Percentiles rank a stretch among this genome's conserved stretches.
Conservation (phyloP, 2,797 vertebrate species). For the Lepilemur septentrionalis region DNA sequence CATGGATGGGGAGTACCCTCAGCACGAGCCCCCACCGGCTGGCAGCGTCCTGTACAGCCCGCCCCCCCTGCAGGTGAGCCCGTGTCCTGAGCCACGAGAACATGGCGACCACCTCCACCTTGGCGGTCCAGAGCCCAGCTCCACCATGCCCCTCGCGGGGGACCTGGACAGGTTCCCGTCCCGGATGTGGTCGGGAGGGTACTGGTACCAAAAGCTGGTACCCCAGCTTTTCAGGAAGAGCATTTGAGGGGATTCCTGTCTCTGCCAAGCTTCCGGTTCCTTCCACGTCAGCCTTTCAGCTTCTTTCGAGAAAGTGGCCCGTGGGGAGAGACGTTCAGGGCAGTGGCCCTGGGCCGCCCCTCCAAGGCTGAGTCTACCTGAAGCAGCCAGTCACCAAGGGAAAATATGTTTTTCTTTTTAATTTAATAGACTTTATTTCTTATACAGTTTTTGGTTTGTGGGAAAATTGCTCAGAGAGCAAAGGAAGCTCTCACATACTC, state of each 20-base stretch:
- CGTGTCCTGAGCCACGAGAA: rapidly evolving
- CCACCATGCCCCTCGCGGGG: rapidly evolving
- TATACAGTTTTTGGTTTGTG: not conserved
- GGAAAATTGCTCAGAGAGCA: not conserved
- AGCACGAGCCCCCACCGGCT: conserved; percentile 80
- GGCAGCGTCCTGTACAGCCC: conserved; percentile 74
- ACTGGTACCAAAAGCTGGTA: too few relatives aligned
- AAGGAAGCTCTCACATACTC: not conserved
- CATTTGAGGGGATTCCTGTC: not conserved
- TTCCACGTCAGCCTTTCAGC: not conserved
- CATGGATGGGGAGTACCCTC: conserved; percentile 93
- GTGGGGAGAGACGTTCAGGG: not conserved
- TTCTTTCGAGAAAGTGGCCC: not conserved
- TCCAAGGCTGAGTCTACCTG: not conserved
- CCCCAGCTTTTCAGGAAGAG: not conserved
- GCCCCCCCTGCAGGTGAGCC: conserved; percentile 64
- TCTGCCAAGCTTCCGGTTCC: rapidly evolving
- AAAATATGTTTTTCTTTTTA: not conserved
- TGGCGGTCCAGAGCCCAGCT: not conserved
- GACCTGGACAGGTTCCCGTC: not conserved
- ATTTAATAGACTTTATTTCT: not conserved
- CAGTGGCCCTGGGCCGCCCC: not conserved
- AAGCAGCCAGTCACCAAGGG: not conserved
- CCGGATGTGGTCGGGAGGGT: not conserved
- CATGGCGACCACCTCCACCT: not conserved